Evolutionary conservation across 2,113 vertebrate genomes (phyloP).

Genomic region (Engystomops pustulosus): DNA sequence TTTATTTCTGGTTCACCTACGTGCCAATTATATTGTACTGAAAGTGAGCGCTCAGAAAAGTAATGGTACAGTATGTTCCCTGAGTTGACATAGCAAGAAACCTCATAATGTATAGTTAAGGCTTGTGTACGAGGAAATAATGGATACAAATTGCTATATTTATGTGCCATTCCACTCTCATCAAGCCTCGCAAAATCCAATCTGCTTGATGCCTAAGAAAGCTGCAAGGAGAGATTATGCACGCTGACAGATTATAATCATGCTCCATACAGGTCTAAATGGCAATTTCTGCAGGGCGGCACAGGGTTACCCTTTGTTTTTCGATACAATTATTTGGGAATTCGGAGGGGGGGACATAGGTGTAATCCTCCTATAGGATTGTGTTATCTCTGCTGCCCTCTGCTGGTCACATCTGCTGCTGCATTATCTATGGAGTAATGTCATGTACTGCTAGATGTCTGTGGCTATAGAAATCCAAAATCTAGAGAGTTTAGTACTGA

Average conservation of each 20-base stretch:
- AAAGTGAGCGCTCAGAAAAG: background rate
- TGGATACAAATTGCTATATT: constrained; percentile 50
- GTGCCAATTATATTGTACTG: constrained; percentile 19
- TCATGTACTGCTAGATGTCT: background rate
- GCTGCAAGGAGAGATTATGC: constrained; percentile 20
- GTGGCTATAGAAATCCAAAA: too few relatives aligned
- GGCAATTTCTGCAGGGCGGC: background rate
- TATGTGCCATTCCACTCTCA: constrained; percentile 1
- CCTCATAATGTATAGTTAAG: constrained; percentile 31
- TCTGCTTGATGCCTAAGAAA: constrained; percentile 5
- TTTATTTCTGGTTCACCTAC: constrained; percentile 1
- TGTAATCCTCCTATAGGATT: background rate
- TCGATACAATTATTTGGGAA: background rate
- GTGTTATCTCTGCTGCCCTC: constrained; percentile 56
- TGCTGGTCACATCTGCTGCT: background rate
- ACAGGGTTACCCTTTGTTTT: constrained; percentile 6
- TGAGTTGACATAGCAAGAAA: constrained; percentile 3
- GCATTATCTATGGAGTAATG: background rate
- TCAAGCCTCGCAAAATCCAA: background rate
- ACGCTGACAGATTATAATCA: constrained; percentile 27
- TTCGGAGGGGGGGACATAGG: background rate
- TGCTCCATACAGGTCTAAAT: background rate
- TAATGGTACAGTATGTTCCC: constrained; percentile 24
- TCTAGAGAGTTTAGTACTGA: too few relatives aligned
- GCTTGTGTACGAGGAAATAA: constrained; percentile 23